These are phyloP conservation scores for Drosophila atroscutellata DNA, from an alignment of 2,888 invertebrate genomes.

Conservation along the genomic window DNA sequence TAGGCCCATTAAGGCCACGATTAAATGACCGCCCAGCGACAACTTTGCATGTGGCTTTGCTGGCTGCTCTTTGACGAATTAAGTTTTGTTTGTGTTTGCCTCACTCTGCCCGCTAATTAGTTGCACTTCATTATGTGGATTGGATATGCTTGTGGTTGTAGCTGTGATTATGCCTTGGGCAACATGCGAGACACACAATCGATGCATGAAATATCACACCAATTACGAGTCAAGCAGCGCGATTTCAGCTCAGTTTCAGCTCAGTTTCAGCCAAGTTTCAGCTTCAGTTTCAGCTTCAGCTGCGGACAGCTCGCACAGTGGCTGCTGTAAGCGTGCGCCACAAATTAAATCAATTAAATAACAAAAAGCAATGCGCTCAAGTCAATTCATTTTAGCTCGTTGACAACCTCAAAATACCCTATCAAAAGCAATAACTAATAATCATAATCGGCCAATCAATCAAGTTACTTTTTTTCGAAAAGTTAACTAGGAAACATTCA, in stretches of 20 bases:
- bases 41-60: slow-evolving; percentile 30
- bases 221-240: slow-evolving; percentile 57
- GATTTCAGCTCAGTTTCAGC: not conserved
- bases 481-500: not conserved
- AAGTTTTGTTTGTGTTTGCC: slow-evolving; percentile 5
- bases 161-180: slow-evolving; percentile 39
- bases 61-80: not conserved
- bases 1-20: slow-evolving; percentile 22
- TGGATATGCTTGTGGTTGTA: slow-evolving; percentile 31
- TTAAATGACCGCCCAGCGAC: slow-evolving; percentile 33
- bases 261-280: no score
- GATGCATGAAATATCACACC: slow-evolving; percentile 74
- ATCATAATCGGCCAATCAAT: not conserved
- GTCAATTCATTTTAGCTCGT: not conserved
- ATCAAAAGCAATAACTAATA: not conserved
- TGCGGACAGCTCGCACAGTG: slow-evolving; percentile 45
- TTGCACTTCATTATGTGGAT: slow-evolving; percentile 40
- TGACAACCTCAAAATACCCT: slow-evolving; percentile 29
- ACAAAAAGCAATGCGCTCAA: slow-evolving; percentile 32
- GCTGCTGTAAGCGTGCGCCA: slow-evolving; percentile 61
- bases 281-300: slow-evolving; percentile 6
- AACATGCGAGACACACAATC: slow-evolving; percentile 40
- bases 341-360: slow-evolving; percentile 74
- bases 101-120: slow-evolving; percentile 57
- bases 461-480: not conserved